Evolutionary conservation across 2,113 vertebrate species (phyloP).

Genomic region (Dasyprocta punctata): DNA sequence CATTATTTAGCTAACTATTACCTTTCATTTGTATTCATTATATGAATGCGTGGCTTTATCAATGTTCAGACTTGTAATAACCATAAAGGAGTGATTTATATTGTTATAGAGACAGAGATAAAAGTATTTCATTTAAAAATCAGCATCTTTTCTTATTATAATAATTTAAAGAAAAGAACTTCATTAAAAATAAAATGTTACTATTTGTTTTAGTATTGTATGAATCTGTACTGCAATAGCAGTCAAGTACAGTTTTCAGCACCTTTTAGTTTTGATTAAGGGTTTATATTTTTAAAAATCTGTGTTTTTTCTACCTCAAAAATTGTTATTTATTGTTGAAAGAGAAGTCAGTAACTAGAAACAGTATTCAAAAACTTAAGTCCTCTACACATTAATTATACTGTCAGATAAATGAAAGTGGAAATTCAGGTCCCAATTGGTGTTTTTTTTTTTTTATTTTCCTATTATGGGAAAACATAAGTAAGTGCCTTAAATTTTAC

Average conservation of each 20-base stretch:
- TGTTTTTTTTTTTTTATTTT: background rate
- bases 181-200: conserved; percentile 62
- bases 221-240: background rate
- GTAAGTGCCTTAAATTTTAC: conserved; percentile 9
- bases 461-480: background rate
- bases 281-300: conserved; percentile 21
- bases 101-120: conserved; percentile 62
- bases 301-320: background rate
- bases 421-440: background rate
- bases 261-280: background rate
- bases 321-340: conserved; percentile 1
- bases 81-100: conserved; percentile 70
- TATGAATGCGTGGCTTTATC: conserved; percentile 71
- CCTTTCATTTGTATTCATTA: conserved; percentile 82
- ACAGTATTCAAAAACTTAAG: background rate
- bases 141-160: conserved; percentile 62
- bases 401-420: background rate
- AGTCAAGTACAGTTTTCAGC: background rate
- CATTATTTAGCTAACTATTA: conserved; percentile 83
- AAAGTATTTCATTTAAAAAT: conserved; percentile 78
- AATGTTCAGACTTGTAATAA: conserved; percentile 76
- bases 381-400: conserved; percentile 25
- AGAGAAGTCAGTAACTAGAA: background rate
- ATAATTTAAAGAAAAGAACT: conserved; percentile 51
- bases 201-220: conserved; percentile 55